phyloP scores from a whole-genome alignment of 2,797 vertebrate genomes.

The Hydrolagus colliei region DNA sequence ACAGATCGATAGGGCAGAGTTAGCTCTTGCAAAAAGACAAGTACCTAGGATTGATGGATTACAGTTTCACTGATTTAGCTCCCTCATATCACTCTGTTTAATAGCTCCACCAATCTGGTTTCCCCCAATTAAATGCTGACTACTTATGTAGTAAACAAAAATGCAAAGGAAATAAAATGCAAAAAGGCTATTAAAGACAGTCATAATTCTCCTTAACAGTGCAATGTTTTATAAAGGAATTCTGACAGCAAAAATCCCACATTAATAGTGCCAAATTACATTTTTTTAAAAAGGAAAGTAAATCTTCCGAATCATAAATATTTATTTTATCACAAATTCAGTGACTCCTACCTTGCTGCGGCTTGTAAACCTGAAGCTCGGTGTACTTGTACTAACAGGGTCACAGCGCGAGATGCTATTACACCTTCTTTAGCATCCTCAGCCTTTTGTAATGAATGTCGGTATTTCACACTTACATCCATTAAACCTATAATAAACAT shows the following conservation, averaged over 20 bases:
- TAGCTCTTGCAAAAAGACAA: no score
- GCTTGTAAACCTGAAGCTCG: conserved; percentile 83
- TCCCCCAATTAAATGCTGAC: no score
- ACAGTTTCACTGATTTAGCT: no score
- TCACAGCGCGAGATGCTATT: conserved; percentile 58
- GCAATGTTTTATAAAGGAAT: not conserved
- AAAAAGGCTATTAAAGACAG: not conserved
- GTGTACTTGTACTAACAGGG: conserved; percentile 70
- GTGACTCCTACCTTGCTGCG: conserved; percentile 70
- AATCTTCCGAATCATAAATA: conserved; percentile 6
- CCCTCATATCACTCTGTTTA: no score
- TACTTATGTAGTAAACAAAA: not conserved
- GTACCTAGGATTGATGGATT: no score
- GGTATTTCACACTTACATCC: conserved; percentile 75
- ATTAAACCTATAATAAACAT: conserved; percentile 65
- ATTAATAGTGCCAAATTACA: not conserved
- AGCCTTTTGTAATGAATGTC: conserved; percentile 50
- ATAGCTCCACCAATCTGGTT: no score
- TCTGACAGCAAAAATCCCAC: not conserved
- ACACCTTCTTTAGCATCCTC: conserved; percentile 44
- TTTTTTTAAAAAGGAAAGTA: not conserved
- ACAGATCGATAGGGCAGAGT: no score
- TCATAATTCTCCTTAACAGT: not conserved
- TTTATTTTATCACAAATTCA: not conserved
- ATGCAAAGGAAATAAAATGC: not conserved